Percentiles rank a stretch among this genome's conserved stretches.
phyloP scores from a whole-genome alignment of 2,888 invertebrate genomes.

The Syrista parreyssii region DNA sequence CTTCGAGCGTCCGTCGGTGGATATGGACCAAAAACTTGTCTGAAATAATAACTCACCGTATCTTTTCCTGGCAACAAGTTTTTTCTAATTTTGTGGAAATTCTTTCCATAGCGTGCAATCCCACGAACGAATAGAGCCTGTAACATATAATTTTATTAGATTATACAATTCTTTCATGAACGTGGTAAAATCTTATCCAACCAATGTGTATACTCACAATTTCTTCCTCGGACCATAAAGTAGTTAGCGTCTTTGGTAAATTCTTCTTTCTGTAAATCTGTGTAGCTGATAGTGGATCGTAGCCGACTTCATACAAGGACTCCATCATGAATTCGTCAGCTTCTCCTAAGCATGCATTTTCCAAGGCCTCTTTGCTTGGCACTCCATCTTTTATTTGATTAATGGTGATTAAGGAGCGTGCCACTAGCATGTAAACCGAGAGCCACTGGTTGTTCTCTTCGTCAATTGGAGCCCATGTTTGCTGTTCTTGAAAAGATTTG shows the following conservation, averaged over 20 bases:
- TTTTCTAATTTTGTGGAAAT: conserved; percentile 14
- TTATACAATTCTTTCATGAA: not conserved
- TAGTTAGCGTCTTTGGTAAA: not conserved
- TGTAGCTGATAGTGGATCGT: conserved; percentile 26
- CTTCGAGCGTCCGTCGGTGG: not conserved
- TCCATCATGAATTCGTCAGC: conserved; percentile 31
- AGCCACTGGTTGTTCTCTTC: conserved; percentile 27
- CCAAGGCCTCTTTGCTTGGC: conserved; percentile 30
- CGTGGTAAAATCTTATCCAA: not conserved
- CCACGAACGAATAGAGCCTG: not conserved
- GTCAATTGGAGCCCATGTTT: conserved; percentile 28
- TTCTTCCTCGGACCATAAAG: not conserved
- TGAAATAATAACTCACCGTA: conserved; percentile 9
- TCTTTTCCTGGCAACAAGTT: conserved; percentile 15
- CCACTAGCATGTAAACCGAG: conserved; percentile 27
- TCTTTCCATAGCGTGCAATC: conserved; percentile 7
- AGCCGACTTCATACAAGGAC: conserved; percentile 28
- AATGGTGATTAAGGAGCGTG: conserved; percentile 28
- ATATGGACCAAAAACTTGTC: not conserved
- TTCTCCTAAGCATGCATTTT: conserved; percentile 31
- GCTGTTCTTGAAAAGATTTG: conserved; percentile 28
- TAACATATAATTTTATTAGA: not conserved
- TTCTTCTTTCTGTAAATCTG: not conserved
- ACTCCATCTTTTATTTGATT: conserved; percentile 27
- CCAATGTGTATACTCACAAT: conserved; percentile 1